Conservation (phyloP, 2,113 vertebrate species). For the Carassius gibelio region DNA sequence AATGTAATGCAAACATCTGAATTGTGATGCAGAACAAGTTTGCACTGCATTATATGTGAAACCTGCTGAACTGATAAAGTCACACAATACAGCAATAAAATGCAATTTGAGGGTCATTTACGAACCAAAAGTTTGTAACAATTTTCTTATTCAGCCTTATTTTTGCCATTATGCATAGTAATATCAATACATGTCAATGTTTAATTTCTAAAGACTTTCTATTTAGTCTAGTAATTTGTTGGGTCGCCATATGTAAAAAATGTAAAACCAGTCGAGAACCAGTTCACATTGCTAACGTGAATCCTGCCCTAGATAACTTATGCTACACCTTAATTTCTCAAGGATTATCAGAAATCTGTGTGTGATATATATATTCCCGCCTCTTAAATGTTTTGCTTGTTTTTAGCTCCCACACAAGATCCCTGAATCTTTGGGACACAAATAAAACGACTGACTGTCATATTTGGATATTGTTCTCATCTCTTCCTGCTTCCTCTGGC, state of each 20-base stretch:
- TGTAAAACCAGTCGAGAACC: background rate
- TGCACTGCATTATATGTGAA: background rate
- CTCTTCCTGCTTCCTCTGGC: constrained; percentile 58
- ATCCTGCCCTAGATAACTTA: background rate
- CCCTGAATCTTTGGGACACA: constrained; percentile 36
- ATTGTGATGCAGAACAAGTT: background rate
- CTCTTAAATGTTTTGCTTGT: constrained; percentile 22
- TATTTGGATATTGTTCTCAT: constrained; percentile 57
- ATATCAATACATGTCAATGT: background rate
- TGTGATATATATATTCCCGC: background rate
- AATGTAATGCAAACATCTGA: background rate
- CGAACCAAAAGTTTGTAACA: background rate
- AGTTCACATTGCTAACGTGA: background rate
- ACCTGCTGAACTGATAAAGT: background rate
- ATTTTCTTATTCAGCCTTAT: background rate
- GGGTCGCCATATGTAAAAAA: background rate
- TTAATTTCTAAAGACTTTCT: background rate
- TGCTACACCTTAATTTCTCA: background rate
- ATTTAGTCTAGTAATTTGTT: background rate
- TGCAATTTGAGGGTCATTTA: background rate
- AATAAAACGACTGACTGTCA: constrained; percentile 52
- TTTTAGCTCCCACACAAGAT: constrained; percentile 51
- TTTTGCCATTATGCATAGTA: background rate
- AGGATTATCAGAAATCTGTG: constrained; percentile 8
- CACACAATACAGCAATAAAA: background rate